Evolutionary conservation across 2,797 vertebrate species (phyloP).

Genomic region (Epinephelus coioides): DNA sequence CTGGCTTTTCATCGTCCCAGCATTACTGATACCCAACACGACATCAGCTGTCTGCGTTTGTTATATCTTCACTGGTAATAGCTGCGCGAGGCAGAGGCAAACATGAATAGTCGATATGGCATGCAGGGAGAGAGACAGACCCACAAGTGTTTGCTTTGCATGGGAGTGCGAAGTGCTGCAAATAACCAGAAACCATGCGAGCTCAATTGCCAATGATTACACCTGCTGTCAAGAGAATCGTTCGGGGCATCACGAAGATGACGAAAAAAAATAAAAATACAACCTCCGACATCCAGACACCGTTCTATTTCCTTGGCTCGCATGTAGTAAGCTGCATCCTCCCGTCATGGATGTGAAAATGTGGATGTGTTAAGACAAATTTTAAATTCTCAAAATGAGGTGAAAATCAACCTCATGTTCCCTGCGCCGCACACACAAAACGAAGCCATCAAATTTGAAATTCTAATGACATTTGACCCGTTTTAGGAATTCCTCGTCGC

Average conservation of each 20-base stretch:
- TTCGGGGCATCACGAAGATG: conserved; percentile 27
- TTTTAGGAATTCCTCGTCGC: conserved; percentile 22
- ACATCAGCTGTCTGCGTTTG: conserved; percentile 56
- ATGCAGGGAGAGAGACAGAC: conserved; percentile 39
- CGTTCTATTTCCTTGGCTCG: neutral
- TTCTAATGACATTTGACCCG: conserved; percentile 21
- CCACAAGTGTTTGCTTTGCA: conserved; percentile 49
- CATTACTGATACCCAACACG: conserved; percentile 55
- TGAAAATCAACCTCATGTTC: conserved; percentile 5
- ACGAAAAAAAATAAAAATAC: conserved; percentile 12
- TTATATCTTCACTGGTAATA: conserved; percentile 51
- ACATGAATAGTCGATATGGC: conserved; percentile 47
- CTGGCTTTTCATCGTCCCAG: conserved; percentile 49
- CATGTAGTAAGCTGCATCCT: conserved; percentile 31
- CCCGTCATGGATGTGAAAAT: conserved; percentile 35
- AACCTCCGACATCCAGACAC: neutral
- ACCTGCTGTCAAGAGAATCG: conserved; percentile 58
- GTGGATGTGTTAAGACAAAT: neutral
- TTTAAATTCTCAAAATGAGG: neutral
- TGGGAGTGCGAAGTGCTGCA: conserved; percentile 29
- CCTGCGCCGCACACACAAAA: neutral
- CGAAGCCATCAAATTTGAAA: conserved; percentile 45
- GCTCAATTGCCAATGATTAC: conserved; percentile 63
- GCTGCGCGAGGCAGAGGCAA: conserved; percentile 42
- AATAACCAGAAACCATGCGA: conserved; percentile 50